Evolutionary conservation across 2,888 invertebrate genomes (phyloP).

Genomic region (Mesorhabditis spiculigera): DNA sequence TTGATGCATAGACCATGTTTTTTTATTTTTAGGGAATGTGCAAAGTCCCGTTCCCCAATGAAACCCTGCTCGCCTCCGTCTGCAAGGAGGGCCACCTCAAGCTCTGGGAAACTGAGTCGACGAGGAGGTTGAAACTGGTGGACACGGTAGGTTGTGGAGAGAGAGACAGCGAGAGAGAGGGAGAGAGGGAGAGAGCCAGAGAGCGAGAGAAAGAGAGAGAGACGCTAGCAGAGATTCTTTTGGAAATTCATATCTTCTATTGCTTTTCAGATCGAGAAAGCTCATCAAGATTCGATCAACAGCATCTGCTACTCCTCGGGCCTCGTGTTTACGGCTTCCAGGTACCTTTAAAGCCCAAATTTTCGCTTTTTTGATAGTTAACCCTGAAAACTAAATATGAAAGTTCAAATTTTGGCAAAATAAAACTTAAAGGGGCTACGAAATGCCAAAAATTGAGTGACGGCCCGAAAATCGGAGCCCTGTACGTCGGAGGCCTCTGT

Average conservation of each 20-base stretch:
- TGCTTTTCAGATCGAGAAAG: conserved; percentile 29
- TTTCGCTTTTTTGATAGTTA: neutral
- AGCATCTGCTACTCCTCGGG: conserved; percentile 70
- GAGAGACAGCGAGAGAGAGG: conserved; percentile 7
- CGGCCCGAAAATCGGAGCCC: too few species aligned
- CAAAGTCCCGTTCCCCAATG: conserved; percentile 12
- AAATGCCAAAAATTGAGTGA: too few species aligned
- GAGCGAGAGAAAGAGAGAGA: too few species aligned
- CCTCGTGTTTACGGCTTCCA: conserved; percentile 76
- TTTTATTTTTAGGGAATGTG: conserved; percentile 5
- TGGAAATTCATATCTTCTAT: too few species aligned
- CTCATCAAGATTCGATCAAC: conserved; percentile 67
- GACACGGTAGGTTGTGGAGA: conserved; percentile 24
- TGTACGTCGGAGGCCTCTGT: too few species aligned
- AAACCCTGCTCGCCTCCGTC: conserved; percentile 60
- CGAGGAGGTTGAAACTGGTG: conserved; percentile 65
- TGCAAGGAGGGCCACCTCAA: conserved; percentile 76
- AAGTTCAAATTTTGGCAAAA: too few species aligned
- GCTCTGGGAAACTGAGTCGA: conserved; percentile 73
- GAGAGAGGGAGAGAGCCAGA: too few species aligned
- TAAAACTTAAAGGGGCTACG: too few species aligned
- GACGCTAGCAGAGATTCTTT: too few species aligned
- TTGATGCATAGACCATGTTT: too few species aligned
- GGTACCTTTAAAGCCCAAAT: conserved; percentile 64
- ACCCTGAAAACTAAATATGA: too few species aligned